A percentile compares a stretch with the other conserved stretches of the same genome.
These are phyloP conservation scores for Dipodomys merriami DNA, from an alignment of 2,113 vertebrate species.

Conservation along the genomic window DNA sequence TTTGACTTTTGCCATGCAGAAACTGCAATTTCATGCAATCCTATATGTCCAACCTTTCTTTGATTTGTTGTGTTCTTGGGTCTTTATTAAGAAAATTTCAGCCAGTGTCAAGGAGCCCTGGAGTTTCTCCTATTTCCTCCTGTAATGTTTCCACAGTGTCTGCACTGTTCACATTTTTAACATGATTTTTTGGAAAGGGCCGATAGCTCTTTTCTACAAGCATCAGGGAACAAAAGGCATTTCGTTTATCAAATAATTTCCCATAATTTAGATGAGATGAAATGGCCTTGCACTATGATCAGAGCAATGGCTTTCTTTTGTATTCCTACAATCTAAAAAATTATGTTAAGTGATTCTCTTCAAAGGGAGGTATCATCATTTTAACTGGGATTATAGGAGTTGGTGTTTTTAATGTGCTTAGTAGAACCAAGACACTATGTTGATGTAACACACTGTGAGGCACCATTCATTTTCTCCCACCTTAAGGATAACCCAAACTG, in stretches of 20 bases:
- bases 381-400: too few species aligned
- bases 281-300: too few species aligned
- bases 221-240: neutral
- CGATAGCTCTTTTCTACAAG: neutral
- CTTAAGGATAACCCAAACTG: neutral
- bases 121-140: too few species aligned
- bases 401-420: neutral
- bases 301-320: neutral
- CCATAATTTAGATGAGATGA: neutral
- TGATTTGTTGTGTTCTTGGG: too few species aligned
- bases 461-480: neutral
- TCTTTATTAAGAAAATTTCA: too few species aligned
- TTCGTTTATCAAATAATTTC: constrained; percentile 1
- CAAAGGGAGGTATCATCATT: neutral
- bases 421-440: neutral
- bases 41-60: too few species aligned
- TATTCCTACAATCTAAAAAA: neutral
- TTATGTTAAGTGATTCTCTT: neutral
- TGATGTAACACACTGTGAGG: neutral
- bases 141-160: too few species aligned
- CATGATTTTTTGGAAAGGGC: neutral
- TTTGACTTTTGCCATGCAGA: too few species aligned
- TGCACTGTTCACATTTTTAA: neutral
- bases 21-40: too few species aligned
- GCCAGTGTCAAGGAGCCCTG: too few species aligned